A percentile compares a stretch with the other conserved stretches of the same genome.
phyloP scores from a whole-genome alignment of 2,797 vertebrate genomes.

The Amniataba percoides region DNA sequence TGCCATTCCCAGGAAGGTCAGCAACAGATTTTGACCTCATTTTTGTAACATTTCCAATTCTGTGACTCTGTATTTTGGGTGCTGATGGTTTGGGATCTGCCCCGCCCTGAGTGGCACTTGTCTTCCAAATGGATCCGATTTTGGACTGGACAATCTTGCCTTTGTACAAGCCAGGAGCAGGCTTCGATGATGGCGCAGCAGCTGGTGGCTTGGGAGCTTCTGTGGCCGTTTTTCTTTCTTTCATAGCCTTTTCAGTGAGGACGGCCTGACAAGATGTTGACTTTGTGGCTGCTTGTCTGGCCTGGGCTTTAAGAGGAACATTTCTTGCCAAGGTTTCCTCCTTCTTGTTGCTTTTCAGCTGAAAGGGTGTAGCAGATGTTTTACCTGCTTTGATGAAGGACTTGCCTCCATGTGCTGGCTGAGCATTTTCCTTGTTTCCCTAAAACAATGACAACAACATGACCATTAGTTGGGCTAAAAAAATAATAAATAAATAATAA shows the following conservation, averaged over 20 bases:
- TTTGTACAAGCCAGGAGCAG: slow-evolving; percentile 89
- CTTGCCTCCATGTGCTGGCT: slow-evolving; percentile 67
- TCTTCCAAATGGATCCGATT: slow-evolving; percentile 92
- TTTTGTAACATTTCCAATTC: slow-evolving; percentile 33
- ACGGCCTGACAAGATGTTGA: slow-evolving; percentile 67
- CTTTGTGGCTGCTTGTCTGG: slow-evolving; percentile 53
- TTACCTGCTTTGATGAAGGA: slow-evolving; percentile 55
- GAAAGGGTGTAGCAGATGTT: slow-evolving; percentile 46
- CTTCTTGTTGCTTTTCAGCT: slow-evolving; percentile 63
- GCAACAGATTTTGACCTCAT: slow-evolving; percentile 62
- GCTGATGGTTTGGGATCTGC: slow-evolving; percentile 41
- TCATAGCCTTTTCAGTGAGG: slow-evolving; percentile 79
- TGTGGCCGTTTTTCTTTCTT: slow-evolving; percentile 71
- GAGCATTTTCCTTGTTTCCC: slow-evolving; percentile 87
- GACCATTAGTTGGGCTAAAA: not conserved
- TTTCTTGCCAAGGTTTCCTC: slow-evolving; percentile 33
- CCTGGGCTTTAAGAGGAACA: slow-evolving; percentile 24
- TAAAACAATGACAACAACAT: slow-evolving; percentile 44
- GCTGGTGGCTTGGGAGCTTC: slow-evolving; percentile 80
- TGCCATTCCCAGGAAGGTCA: slow-evolving; percentile 22
- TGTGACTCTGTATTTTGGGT: slow-evolving; percentile 32
- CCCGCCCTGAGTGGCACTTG: slow-evolving; percentile 46
- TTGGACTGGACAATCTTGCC: slow-evolving; percentile 93
- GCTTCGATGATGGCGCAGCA: slow-evolving; percentile 71
- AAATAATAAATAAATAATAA: no score